phyloP scores from a whole-genome alignment of 2,888 invertebrate species.

The Drosophila antonietae region DNA sequence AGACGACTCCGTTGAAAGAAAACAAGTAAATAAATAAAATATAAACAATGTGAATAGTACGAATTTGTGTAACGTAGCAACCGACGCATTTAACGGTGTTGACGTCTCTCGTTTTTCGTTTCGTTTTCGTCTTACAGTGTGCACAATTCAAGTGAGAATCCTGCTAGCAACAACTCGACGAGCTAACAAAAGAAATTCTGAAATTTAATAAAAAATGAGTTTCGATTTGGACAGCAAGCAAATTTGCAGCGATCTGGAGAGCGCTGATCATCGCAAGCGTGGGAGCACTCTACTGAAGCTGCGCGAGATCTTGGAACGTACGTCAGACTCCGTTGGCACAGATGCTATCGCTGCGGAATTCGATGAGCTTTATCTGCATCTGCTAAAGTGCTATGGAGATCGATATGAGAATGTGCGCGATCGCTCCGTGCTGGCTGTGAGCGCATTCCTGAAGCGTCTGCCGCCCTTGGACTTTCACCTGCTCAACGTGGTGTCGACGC shows the following conservation, averaged over 20 bases:
- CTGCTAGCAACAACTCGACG: constrained; percentile 24
- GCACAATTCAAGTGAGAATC: constrained; percentile 26
- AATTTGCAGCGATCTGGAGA: constrained; percentile 60
- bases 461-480: constrained; percentile 90
- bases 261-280: constrained; percentile 63
- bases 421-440: constrained; percentile 72
- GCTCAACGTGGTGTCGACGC: constrained; percentile 90
- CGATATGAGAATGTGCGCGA: constrained; percentile 83
- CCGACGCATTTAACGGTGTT: constrained; percentile 39
- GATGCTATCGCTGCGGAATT: constrained; percentile 62
- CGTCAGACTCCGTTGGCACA: constrained; percentile 8
- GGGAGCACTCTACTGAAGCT: constrained; percentile 50
- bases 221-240: constrained; percentile 42
- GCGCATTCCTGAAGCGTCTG: constrained; percentile 83
- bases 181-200: not conserved
- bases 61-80: constrained; percentile 54
- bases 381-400: constrained; percentile 83
- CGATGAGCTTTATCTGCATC: constrained; percentile 81
- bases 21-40: not conserved
- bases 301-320: constrained; percentile 35
- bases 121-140: constrained; percentile 34
- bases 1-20: constrained; percentile 17
- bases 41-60: constrained; percentile 40
- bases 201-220: constrained; percentile 32
- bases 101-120: constrained; percentile 37